phyloP scores from a whole-genome alignment of 2,888 invertebrate genomes.

The Drosophila sordidapex region DNA sequence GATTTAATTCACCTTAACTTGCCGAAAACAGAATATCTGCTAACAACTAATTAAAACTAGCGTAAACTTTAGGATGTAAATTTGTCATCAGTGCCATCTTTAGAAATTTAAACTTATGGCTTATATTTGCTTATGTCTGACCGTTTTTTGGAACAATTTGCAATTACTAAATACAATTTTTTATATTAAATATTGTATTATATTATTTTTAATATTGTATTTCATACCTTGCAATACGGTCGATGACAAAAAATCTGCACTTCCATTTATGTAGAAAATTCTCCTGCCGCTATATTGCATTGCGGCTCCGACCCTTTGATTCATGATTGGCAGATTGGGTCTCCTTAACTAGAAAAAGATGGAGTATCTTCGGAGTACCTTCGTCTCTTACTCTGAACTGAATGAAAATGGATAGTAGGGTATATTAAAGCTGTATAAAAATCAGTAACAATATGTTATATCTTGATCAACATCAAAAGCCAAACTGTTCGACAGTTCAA shows the following conservation, averaged over 20 bases:
- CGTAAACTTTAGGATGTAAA: no score
- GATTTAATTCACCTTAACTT: no score
- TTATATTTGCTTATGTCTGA: no score
- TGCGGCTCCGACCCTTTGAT: not conserved
- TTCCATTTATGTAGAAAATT: not conserved
- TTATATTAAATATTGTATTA: no score
- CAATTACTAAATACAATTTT: no score
- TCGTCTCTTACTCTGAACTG: not conserved
- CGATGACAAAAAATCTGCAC: not conserved
- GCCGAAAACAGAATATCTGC: no score
- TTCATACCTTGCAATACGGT: not conserved
- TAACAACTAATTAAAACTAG: no score
- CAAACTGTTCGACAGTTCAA: no score
- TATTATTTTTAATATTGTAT: no score
- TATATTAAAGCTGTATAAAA: not conserved
- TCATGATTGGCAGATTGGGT: not conserved
- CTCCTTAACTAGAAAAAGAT: not conserved
- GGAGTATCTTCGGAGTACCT: not conserved
- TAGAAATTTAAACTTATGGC: no score
- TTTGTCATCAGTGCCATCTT: no score
- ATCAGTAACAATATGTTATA: not conserved
- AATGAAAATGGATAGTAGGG: not conserved
- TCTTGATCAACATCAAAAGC: not conserved
- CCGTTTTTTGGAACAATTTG: no score
- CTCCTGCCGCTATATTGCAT: not conserved